phyloP scores from a whole-genome alignment of 2,113 vertebrate genomes.

The Toxotes chatareus region DNA sequence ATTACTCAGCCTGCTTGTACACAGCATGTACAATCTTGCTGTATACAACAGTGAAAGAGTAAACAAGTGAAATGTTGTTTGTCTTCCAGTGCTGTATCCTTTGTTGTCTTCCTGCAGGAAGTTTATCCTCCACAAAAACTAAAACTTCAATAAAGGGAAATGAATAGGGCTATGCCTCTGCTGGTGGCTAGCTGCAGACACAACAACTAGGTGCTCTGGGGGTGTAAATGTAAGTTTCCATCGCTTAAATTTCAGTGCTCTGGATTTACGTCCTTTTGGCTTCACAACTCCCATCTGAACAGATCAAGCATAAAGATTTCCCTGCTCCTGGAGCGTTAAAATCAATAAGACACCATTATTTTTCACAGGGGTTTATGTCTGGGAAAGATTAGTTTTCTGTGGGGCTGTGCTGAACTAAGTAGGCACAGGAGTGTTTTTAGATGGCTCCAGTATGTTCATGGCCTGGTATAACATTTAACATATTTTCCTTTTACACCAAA shows the following conservation, averaged over 20 bases:
- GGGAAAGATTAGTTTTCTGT: constrained; percentile 61
- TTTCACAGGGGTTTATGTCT: constrained; percentile 57
- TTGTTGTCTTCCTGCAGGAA: constrained; percentile 75
- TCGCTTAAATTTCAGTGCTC: constrained; percentile 52
- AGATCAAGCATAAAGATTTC: constrained; percentile 45
- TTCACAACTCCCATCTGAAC: constrained; percentile 46
- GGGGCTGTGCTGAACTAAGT: constrained; percentile 51
- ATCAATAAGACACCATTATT: constrained; percentile 68
- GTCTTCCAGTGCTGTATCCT: constrained; percentile 57
- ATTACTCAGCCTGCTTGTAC: constrained; percentile 35
- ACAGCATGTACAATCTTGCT: constrained; percentile 42
- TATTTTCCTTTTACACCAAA: constrained; percentile 52
- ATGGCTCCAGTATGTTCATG: constrained; percentile 37
- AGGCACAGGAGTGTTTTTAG: constrained; percentile 51
- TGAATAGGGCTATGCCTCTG: constrained; percentile 28
- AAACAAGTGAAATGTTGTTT: constrained; percentile 70
- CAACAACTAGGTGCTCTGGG: constrained; percentile 40
- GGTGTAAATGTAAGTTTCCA: constrained; percentile 55
- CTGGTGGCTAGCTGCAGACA: constrained; percentile 53
- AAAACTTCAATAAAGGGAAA: constrained; percentile 63
- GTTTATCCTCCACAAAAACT: constrained; percentile 63
- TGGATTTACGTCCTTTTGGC: constrained; percentile 44
- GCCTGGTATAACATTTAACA: constrained; percentile 51
- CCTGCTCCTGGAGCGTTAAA: constrained; percentile 40
- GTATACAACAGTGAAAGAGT: constrained; percentile 42